These are phyloP conservation scores for Micromys minutus DNA, from an alignment of 2,113 vertebrate species.

Conservation along the genomic window DNA sequence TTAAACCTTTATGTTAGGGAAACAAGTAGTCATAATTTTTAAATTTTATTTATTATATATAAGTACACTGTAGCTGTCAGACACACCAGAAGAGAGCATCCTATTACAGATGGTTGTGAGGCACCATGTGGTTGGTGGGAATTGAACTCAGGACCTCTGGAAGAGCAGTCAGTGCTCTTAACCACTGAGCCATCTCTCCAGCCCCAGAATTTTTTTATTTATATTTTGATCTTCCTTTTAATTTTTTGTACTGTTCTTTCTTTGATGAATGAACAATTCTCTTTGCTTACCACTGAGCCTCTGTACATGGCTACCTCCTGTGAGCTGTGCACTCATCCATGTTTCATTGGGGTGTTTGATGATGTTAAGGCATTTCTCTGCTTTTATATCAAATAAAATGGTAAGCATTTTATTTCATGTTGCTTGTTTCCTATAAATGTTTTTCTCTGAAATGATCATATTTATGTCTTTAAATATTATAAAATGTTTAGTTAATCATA, in stretches of 20 bases:
- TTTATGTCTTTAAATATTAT: conserved; percentile 27
- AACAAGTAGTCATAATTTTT: conserved; percentile 44
- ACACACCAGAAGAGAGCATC: too few relatives aligned
- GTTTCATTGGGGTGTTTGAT: neutral
- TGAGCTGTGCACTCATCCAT: neutral
- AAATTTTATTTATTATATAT: too few relatives aligned
- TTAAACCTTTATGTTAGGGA: conserved; percentile 44
- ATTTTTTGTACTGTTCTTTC: conserved; percentile 32
- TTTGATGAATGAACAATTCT: conserved; percentile 1
- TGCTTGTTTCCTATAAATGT: conserved; percentile 43
- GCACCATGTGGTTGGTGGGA: too few relatives aligned
- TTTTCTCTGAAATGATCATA: conserved; percentile 37
- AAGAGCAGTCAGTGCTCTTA: too few relatives aligned
- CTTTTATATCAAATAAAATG: conserved; percentile 13
- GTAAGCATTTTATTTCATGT: conserved; percentile 16
- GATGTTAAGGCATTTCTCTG: conserved; percentile 24
- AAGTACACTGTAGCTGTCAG: too few relatives aligned
- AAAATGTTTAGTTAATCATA: neutral
- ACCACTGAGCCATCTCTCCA: too few relatives aligned
- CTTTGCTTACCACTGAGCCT: neutral
- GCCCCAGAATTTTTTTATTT: too few relatives aligned
- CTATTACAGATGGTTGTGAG: too few relatives aligned
- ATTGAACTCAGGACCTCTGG: too few relatives aligned
- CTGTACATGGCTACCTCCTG: neutral
- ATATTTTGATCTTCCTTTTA: conserved; percentile 41